A percentile compares a stretch with the other conserved stretches of the same genome.
Conservation (phyloP, 2,888 invertebrate genomes). For the Dicranocentrus wangi region DNA sequence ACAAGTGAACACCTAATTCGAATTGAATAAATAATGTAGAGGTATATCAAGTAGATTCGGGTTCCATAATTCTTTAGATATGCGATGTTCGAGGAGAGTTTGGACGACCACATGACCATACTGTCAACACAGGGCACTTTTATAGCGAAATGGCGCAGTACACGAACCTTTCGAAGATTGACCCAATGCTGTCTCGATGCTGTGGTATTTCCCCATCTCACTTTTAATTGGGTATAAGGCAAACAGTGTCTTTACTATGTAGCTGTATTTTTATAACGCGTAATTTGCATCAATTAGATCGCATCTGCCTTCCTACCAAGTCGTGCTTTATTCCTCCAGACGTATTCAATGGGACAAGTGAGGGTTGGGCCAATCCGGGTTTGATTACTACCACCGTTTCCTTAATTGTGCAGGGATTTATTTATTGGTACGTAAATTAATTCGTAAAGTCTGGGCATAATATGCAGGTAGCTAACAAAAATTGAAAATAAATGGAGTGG, state of each 20-base stretch:
- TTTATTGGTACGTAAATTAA: conserved; percentile 64
- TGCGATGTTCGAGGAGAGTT: conserved; percentile 3
- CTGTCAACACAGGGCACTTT: conserved; percentile 8
- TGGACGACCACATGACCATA: no score
- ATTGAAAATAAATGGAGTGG: no score
- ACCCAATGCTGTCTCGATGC: conserved; percentile 33
- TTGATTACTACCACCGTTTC: conserved; percentile 46
- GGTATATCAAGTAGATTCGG: background rate
- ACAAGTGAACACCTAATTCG: no score
- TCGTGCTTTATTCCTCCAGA: conserved; percentile 48
- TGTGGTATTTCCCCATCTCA: no score
- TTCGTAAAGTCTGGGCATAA: no score
- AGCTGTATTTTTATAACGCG: no score
- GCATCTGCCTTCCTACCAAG: conserved; percentile 1
- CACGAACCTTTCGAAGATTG: no score
- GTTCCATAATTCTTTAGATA: conserved; percentile 2
- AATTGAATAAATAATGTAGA: background rate
- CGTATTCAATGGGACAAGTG: conserved; percentile 27
- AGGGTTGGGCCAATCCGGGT: conserved; percentile 32
- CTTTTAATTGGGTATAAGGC: no score
- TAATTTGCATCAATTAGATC: background rate
- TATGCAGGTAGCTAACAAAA: no score
- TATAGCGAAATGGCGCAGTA: background rate
- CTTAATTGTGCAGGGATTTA: conserved; percentile 64
- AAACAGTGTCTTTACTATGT: no score